Evolutionary conservation across 2,888 invertebrate species (phyloP), one percentile per base, ranked within the genome.

Genomic region (Scaptomyza caliginosa): DNA sequence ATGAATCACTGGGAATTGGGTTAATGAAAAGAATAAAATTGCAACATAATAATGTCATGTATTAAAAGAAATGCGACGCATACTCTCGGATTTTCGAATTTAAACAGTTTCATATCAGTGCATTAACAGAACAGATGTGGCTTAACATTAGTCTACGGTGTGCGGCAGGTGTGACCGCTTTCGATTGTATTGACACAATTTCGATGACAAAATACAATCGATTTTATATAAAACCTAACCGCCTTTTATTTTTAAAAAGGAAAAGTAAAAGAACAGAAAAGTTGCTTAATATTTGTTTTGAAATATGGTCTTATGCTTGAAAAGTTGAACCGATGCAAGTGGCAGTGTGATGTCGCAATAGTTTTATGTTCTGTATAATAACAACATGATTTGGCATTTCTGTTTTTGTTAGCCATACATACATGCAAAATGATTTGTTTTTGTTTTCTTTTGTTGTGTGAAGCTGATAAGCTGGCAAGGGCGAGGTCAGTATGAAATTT

Each of bases 381-480:
- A 21, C 32, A 17, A 43, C 2, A 17, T 30, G 23, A 38, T n/a
- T 30, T 24, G n/a, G n/a, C 4, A 26, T 48, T 36, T 26, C 21
- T 38, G 4, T 32, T 8, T 46, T 52, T 43, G 2, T 32, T 11
- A 24, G 48, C 4, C 1, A 13, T 26, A 10, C 7, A 1, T 32
- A 36, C 11, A 8, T 34, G 3, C 21, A 36, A 8, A 4, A 6
- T 21, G 4, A 2, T 8, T 26, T 26, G 24, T 23, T 7, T 43
- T 4, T 40, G n/a, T n/a, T n/a, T n/a, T n/a, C n/a, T n/a, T n/a
- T n/a, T n/a, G n/a, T n/a, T n/a, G n/a, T n/a, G 13, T 50, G 34
- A 8, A 7, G 10, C 26, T 70, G 67, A 55, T 62, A 67, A 55
- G 39, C 26, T 16, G n/a, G 36, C 62, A 72, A 72, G 72, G 51